Conservation (phyloP, 1,140 invertebrate genomes). For the Drusus annulatus region DNA sequence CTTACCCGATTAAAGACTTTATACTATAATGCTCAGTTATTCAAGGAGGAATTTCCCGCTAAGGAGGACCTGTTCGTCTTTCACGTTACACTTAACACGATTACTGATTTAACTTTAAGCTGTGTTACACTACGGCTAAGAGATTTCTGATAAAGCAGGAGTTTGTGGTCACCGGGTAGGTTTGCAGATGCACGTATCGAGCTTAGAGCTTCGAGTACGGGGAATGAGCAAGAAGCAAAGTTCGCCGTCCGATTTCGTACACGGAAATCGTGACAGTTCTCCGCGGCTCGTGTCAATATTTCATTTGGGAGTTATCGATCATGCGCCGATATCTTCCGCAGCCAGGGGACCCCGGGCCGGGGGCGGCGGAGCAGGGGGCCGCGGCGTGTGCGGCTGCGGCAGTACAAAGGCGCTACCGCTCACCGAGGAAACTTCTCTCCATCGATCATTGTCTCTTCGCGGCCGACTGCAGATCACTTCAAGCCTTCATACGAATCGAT, state of each 20-base stretch:
- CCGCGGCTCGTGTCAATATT: slow-evolving; percentile 27
- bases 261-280: slow-evolving; percentile 8
- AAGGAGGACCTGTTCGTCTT: too few species aligned
- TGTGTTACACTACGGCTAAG: too few species aligned
- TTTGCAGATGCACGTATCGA: neutral
- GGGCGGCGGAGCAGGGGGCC: too few species aligned
- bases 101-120: too few species aligned
- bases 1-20: too few species aligned
- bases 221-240: neutral
- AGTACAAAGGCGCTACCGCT: slow-evolving; percentile 26
- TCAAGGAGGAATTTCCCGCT: too few species aligned
- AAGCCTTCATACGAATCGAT: neutral
- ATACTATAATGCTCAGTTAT: too few species aligned
- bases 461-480: neutral
- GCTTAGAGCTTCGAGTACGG: neutral
- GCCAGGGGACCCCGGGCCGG: neutral
- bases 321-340: neutral
- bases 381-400: neutral
- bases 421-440: neutral
- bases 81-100: too few species aligned
- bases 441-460: slow-evolving; percentile 12
- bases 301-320: slow-evolving; percentile 23
- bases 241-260: slow-evolving; percentile 14
- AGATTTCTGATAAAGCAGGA: too few species aligned
- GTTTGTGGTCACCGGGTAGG: too few species aligned